Evolutionary conservation across 2,888 invertebrate genomes (phyloP).

Genomic region (Tupiocoris notatus): DNA sequence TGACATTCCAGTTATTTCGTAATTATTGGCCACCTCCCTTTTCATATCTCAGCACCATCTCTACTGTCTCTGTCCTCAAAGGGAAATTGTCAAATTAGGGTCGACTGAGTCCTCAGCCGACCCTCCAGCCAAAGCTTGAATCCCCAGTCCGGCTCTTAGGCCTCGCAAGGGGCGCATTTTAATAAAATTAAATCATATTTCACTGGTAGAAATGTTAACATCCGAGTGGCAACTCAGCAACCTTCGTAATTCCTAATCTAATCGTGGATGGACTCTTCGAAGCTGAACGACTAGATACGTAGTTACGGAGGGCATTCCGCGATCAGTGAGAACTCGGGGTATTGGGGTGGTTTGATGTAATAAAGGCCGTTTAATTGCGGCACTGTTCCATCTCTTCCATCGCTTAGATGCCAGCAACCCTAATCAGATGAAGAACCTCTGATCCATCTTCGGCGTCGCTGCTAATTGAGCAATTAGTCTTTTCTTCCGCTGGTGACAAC

Average conservation of each 20-base stretch:
- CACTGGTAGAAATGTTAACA: slow-evolving; percentile 30
- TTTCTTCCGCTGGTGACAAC: slow-evolving; percentile 2
- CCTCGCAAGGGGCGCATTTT: slow-evolving; percentile 19
- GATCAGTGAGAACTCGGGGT: not conserved
- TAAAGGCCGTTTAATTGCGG: not conserved
- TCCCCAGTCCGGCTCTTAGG: not conserved
- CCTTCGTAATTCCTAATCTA: not conserved
- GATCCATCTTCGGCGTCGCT: not conserved
- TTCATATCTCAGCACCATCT: not conserved
- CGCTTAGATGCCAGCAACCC: not conserved
- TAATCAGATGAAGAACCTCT: slow-evolving; percentile 9
- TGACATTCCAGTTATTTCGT: not conserved
- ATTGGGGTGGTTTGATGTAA: not conserved
- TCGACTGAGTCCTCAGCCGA: too few relatives aligned
- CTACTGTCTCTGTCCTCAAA: not conserved
- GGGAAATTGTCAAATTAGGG: not conserved
- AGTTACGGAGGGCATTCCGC: too few relatives aligned
- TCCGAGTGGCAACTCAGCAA: not conserved
- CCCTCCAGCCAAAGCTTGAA: too few relatives aligned
- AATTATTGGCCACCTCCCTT: not conserved
- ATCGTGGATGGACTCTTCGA: not conserved
- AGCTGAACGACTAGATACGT: not conserved
- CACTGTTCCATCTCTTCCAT: not conserved
- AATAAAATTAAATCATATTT: slow-evolving; percentile 33
- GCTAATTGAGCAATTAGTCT: slow-evolving; percentile 23